Conservation (phyloP, 2,113 vertebrate genomes). For the Halichoerus grypus region DNA sequence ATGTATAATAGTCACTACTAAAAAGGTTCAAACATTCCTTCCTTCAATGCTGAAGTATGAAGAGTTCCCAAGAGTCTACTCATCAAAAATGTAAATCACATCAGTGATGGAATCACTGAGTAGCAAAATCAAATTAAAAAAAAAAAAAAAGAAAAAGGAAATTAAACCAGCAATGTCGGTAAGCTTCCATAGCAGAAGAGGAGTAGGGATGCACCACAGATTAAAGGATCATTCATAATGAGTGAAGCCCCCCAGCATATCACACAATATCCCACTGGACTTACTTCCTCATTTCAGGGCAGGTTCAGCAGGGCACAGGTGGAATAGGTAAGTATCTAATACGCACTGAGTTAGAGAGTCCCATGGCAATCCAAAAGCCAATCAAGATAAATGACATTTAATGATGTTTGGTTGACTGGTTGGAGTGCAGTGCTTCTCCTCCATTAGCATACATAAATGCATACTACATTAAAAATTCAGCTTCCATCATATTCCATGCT, state of each 20-base stretch:
- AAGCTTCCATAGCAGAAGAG: neutral
- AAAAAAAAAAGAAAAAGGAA: neutral
- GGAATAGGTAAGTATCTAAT: neutral
- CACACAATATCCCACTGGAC: neutral
- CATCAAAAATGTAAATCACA: neutral
- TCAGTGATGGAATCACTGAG: neutral
- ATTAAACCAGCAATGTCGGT: neutral
- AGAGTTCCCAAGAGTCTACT: neutral
- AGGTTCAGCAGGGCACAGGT: neutral
- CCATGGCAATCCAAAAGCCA: neutral
- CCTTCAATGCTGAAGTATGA: neutral
- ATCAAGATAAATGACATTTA: neutral
- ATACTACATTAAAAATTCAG: neutral
- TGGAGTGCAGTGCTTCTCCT: neutral
- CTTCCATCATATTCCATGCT: neutral
- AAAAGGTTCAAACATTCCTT: neutral
- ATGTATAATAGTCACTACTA: neutral
- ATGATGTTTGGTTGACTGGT: neutral
- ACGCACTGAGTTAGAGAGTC: neutral
- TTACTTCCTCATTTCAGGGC: neutral
- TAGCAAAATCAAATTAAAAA: neutral
- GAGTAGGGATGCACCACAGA: neutral
- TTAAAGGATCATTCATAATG: neutral
- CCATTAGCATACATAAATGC: neutral
- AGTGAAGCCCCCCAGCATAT: neutral